Percentiles rank a stretch among this genome's conserved stretches.
These are phyloP conservation scores for Drosophila teissieri DNA, from an alignment of 1,140 invertebrate genomes.

Conservation along the genomic window DNA sequence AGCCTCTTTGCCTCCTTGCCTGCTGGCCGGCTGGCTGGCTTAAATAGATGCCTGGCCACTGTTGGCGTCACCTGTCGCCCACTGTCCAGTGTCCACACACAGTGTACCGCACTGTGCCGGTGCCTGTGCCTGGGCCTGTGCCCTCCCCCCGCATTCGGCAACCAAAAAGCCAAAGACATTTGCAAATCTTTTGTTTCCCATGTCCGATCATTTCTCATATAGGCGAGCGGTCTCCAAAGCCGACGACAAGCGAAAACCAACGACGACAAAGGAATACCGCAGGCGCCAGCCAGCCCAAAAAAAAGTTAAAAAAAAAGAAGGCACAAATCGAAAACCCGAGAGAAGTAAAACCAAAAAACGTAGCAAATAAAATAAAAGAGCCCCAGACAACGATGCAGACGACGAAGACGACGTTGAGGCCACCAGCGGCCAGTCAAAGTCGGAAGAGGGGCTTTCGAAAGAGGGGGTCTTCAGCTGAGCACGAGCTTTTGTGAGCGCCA, in stretches of 20 bases:
- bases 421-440: conserved; percentile 49
- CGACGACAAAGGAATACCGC: conserved; percentile 84
- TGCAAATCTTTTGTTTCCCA: conserved; percentile 84
- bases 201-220: conserved; percentile 84
- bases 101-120: not conserved
- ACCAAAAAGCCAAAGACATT: conserved; percentile 81
- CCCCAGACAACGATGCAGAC: conserved; percentile 52
- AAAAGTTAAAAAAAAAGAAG: conserved; percentile 52
- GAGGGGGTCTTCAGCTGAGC: conserved; percentile 24
- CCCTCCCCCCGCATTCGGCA: conserved; percentile 49
- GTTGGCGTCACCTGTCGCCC: conserved; percentile 76
- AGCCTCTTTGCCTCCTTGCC: not conserved
- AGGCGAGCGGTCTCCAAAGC: conserved; percentile 56
- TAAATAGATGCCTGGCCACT: conserved; percentile 66
- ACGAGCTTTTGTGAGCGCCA: conserved; percentile 67
- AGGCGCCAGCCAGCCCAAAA: conserved; percentile 81
- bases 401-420: conserved; percentile 45
- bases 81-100: conserved; percentile 28
- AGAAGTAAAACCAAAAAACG: conserved; percentile 28
- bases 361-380: conserved; percentile 37
- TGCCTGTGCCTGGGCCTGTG: too few species aligned
- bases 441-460: conserved; percentile 4
- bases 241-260: conserved; percentile 36
- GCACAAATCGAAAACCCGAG: conserved; percentile 9
- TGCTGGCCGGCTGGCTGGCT: conserved; percentile 8